Evolutionary conservation across 2,888 invertebrate genomes (phyloP).

Genomic region (Odontothrips loti): DNA sequence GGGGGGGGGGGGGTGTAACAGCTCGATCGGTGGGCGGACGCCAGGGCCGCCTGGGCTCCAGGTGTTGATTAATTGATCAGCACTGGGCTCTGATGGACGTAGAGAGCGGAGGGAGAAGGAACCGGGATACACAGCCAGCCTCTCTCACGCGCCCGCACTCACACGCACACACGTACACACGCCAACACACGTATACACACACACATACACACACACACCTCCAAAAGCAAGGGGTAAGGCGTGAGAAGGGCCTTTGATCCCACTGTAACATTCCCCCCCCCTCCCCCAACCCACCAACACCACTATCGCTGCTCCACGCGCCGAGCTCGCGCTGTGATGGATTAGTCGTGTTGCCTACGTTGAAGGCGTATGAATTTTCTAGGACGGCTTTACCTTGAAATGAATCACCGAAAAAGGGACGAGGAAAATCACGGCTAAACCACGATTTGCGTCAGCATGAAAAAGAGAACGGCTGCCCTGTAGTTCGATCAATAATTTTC

Average conservation of each 20-base stretch:
- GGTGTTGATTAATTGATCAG: constrained; percentile 23
- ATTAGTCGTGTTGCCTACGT: constrained; percentile 2
- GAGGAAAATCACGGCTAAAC: background rate
- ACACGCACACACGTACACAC: background rate
- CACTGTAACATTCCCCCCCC: no score
- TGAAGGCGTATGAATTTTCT: background rate
- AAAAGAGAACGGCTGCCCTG: no score
- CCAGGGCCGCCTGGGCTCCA: background rate
- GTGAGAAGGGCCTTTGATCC: no score
- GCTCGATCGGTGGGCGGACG: background rate
- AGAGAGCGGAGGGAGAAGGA: background rate
- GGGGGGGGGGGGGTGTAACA: background rate
- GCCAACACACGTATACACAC: background rate
- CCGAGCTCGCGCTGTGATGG: background rate
- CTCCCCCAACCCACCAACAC: background rate
- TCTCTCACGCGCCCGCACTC: background rate
- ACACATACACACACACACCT: background rate
- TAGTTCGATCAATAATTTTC: no score
- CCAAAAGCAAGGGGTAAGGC: background rate
- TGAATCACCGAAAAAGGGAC: background rate
- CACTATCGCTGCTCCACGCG: no score
- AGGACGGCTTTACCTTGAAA: no score
- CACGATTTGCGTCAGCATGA: no score
- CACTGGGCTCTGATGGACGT: constrained; percentile 11
- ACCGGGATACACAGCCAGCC: background rate